A percentile compares a stretch with the other conserved stretches of the same genome.
Conservation (phyloP, 2,113 vertebrate genomes). For the Stigmatopora nigra region DNA sequence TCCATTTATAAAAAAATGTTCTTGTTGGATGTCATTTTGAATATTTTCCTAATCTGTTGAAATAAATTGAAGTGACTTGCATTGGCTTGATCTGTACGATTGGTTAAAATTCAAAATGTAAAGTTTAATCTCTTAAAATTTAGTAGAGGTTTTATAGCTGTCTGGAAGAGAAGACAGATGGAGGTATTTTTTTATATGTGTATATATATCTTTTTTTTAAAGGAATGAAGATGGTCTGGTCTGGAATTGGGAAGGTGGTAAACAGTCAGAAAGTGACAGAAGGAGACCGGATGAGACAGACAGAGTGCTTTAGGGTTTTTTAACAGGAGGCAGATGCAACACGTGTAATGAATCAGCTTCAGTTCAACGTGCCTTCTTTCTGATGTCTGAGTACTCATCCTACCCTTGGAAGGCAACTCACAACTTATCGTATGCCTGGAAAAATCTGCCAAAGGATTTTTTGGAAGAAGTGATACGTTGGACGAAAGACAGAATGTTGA, state of each 20-base stretch:
- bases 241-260: background rate
- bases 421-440: conserved; percentile 74
- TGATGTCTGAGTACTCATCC: conserved; percentile 79
- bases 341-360: conserved; percentile 75
- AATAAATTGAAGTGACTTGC: background rate
- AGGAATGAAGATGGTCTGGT: background rate
- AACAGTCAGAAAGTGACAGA: conserved; percentile 9
- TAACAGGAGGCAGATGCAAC: conserved; percentile 79
- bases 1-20: too few species aligned
- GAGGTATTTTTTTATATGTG: conserved; percentile 1
- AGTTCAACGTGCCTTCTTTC: conserved; percentile 69
- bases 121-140: conserved; percentile 17
- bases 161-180: conserved; percentile 28
- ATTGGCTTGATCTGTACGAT: background rate
- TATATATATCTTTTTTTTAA: background rate
- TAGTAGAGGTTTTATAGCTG: conserved; percentile 18
- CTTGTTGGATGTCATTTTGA: background rate
- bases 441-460: conserved; percentile 49
- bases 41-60: background rate
- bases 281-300: conserved; percentile 30
- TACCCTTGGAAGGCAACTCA: conserved; percentile 73
- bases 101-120: conserved; percentile 1
- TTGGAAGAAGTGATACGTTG: conserved; percentile 53
- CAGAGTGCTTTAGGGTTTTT: conserved; percentile 68
- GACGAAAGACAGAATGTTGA: conserved; percentile 26